A percentile compares a stretch with the other conserved stretches of the same genome.
These are phyloP conservation scores for Streptopelia turtur DNA, from an alignment of 2,797 vertebrate genomes.

Conservation along the genomic window DNA sequence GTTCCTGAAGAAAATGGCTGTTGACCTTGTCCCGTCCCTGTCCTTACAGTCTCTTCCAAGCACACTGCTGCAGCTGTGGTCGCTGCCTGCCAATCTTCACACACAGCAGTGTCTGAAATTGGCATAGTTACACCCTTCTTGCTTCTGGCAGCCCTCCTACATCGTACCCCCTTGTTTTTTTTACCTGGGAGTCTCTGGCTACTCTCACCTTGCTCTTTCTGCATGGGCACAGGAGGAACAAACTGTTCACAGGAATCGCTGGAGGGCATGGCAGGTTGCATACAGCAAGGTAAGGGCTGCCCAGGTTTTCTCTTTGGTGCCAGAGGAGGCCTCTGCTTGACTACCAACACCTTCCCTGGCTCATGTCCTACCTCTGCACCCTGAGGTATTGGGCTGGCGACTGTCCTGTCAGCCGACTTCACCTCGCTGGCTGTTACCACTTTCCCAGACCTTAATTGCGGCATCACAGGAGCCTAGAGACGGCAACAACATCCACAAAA, in stretches of 20 bases:
- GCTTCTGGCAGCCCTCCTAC: not conserved
- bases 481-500: not conserved
- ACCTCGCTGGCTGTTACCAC: not conserved
- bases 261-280: accelerated
- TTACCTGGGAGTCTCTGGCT: not conserved
- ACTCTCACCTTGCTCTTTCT: not conserved
- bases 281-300: not conserved
- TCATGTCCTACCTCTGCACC: accelerated
- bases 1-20: not conserved
- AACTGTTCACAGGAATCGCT: accelerated
- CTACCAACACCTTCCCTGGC: too few species aligned
- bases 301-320: not conserved
- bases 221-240: not conserved
- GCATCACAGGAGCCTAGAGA: not conserved
- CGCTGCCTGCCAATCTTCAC: not conserved
- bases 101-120: not conserved
- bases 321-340: not conserved
- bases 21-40: not conserved
- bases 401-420: not conserved
- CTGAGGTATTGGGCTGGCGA: not conserved
- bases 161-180: accelerated
- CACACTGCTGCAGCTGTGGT: accelerated
- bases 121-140: not conserved
- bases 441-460: not conserved
- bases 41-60: not conserved